Base-by-base conservation (phyloP, 2,888 invertebrate genomes). In the Lypha dubia region DNA sequence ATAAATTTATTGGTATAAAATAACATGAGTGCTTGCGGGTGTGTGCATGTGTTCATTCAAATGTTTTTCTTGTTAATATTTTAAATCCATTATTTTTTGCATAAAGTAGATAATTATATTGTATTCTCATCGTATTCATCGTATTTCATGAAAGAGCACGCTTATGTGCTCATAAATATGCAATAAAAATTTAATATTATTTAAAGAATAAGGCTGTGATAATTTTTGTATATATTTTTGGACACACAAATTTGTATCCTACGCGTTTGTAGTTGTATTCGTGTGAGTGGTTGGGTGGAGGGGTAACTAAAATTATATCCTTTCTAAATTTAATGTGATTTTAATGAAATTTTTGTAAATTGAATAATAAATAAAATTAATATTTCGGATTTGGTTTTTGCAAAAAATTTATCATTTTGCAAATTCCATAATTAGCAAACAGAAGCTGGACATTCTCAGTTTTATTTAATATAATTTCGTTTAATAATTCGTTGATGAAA, bases 121-220 rank as follows among this genome's bases (percentile, higher is more conserved):
- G 17, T 41, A n/a, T n/a, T n/a, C n/a, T 41, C 41, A 41, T 41
- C 28, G 28, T 11, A n/a, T n/a, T n/a, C n/a, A n/a, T n/a, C n/a
- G 41, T 13, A 41, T 3, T 24, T 44, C 44, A 32, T 46, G 28
- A 46, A 65, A 11, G 11, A 28, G 13, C 63, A 70, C 11, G 9
- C 1, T 41, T 44, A 41, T 20, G 9, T 20, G 38, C 53, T 11
- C 56, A 70, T 38, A 46, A 58, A 44, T 46, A 32, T 71, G 44
- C 44, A 44, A 58, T 17, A 6, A 58, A 71, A 20, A 44, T 70
- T 58, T 44, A 44, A 71, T 71, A 1, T 35, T 15, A 44, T 71
- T 58, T n/a, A 44, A 58, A 24, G 3, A 9, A 60, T 13, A 58
- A 44, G 9, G 22, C 17, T 28, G 15, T 65, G 9, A 28, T 28